Conservation (phyloP, 1,140 invertebrate species). For the Elysia chlorotica region DNA sequence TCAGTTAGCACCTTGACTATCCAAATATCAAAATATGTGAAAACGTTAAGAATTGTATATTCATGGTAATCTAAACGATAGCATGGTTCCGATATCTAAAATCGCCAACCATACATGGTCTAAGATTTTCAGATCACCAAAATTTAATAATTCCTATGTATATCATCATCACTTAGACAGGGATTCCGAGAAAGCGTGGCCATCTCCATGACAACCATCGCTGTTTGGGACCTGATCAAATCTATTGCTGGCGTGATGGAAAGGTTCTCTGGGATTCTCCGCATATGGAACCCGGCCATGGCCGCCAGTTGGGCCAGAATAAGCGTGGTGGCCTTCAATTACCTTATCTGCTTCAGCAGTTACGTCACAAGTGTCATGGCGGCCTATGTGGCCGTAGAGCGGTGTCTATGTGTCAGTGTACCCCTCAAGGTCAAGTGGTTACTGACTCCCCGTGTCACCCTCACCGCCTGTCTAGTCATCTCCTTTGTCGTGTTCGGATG, state of each 20-base stretch:
- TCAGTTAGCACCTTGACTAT: too few relatives aligned
- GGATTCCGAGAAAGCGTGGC: neutral
- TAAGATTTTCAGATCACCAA: too few relatives aligned
- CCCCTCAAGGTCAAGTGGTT: slow-evolving; percentile 6
- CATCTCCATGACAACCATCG: neutral
- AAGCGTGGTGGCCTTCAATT: neutral
- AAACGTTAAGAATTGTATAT: too few relatives aligned
- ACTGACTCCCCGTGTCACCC: neutral
- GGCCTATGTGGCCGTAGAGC: slow-evolving; percentile 6
- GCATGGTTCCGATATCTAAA: too few relatives aligned
- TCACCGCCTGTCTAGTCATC: neutral
- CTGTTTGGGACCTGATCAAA: neutral
- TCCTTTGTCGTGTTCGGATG: neutral
- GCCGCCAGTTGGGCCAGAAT: neutral
- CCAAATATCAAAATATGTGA: too few relatives aligned
- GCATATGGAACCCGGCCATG: neutral
- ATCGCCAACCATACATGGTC: too few relatives aligned
- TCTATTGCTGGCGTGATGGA: neutral
- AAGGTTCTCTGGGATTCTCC: neutral
- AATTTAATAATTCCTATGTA: too few relatives aligned
- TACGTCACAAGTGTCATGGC: neutral
- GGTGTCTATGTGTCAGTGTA: neutral
- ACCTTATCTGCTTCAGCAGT: neutral
- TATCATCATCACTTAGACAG: too few relatives aligned
- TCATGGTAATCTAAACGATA: too few relatives aligned